phyloP scores from a whole-genome alignment of 2,888 invertebrate species.

The Troides helena region DNA sequence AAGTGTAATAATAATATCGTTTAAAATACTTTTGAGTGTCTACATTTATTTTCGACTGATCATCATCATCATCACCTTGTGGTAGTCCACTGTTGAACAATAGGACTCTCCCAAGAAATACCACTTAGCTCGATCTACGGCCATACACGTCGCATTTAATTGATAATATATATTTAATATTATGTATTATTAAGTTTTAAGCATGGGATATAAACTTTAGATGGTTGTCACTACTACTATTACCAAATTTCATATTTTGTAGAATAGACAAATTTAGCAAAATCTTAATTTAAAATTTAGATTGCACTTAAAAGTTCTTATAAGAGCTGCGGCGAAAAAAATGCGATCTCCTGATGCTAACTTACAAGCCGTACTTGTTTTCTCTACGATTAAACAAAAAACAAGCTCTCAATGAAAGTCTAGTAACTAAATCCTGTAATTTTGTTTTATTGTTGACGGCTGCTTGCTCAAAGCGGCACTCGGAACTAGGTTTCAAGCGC shows the following conservation, averaged over 20 bases:
- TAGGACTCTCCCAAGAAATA: too few species aligned
- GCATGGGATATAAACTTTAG: too few species aligned
- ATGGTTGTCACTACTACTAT: too few species aligned
- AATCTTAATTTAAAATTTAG: neutral
- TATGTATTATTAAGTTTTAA: too few species aligned
- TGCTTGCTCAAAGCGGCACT: constrained; percentile 51
- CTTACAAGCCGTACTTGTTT: constrained; percentile 64
- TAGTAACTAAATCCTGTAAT: constrained; percentile 71
- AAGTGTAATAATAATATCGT: constrained; percentile 62
- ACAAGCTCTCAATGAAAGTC: constrained; percentile 59
- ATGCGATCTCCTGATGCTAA: constrained; percentile 62
- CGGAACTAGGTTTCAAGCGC: constrained; percentile 74
- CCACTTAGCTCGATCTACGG: too few species aligned
- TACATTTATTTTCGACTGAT: constrained; percentile 4
- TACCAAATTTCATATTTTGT: too few species aligned
- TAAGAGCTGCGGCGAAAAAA: constrained; percentile 58
- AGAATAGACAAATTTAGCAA: too few species aligned
- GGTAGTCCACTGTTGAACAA: too few species aligned
- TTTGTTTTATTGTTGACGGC: constrained; percentile 66
- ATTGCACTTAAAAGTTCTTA: constrained; percentile 40
- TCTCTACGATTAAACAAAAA: constrained; percentile 74
- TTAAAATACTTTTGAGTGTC: constrained; percentile 48
- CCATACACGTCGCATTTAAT: too few species aligned
- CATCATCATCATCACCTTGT: too few species aligned
- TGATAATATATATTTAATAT: too few species aligned